Conservation (phyloP, 1,140 invertebrate genomes). For the Zeugodacus cucurbitae region DNA sequence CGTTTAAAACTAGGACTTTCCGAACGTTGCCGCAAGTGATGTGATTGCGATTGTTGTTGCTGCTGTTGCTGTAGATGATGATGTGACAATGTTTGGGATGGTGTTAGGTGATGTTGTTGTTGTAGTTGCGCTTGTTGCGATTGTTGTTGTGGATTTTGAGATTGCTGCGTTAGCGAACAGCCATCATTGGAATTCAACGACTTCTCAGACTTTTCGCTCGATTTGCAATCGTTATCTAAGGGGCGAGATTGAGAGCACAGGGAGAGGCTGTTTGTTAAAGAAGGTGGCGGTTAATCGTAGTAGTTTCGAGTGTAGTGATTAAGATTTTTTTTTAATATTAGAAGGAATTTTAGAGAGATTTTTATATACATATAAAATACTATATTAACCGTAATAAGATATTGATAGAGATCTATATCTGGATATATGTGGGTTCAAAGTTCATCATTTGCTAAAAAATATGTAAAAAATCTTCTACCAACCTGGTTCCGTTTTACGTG, state of each 20-base stretch:
- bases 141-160: constrained; percentile 42
- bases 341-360: not conserved
- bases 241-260: constrained; percentile 52
- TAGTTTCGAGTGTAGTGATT: not conserved
- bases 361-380: not conserved
- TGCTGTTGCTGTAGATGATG: constrained; percentile 44
- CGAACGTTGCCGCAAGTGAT: constrained; percentile 49
- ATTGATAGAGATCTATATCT: too few species aligned
- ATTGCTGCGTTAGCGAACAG: constrained; percentile 28
- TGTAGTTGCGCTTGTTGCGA: constrained; percentile 41
- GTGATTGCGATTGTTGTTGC: constrained; percentile 39
- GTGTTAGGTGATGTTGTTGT: constrained; percentile 41
- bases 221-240: constrained; percentile 58
- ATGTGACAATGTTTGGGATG: constrained; percentile 38
- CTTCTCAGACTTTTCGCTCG: constrained; percentile 64
- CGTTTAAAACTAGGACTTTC: constrained; percentile 62
- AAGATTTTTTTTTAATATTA: not conserved
- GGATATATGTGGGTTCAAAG: too few species aligned
- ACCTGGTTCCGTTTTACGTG: constrained; percentile 46
- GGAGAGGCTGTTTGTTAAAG: constrained; percentile 48
- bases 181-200: constrained; percentile 56
- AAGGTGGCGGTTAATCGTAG: constrained; percentile 40
- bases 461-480: not conserved
- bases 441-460: too few species aligned
- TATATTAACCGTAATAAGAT: not conserved